A percentile compares a stretch with the other conserved stretches of the same genome.
Conservation (phyloP, 2,113 vertebrate species). For the Dipodomys stephensi region DNA sequence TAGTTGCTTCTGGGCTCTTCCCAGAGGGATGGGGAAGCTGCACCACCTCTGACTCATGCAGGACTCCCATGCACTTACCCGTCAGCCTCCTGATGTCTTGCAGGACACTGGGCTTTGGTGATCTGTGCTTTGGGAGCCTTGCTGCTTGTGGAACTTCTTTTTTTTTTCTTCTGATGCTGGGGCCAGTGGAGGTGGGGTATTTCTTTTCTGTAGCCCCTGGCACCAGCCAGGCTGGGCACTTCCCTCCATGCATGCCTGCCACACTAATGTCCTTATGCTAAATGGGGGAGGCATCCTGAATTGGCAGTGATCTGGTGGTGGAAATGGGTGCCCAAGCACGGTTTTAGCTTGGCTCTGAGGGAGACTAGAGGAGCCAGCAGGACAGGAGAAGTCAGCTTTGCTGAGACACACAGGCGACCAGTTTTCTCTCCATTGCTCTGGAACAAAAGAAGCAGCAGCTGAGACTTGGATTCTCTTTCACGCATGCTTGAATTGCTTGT, state of each 20-base stretch:
- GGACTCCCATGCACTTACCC: not conserved
- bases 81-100: not conserved
- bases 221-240: not conserved
- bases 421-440: not conserved
- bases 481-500: not conserved
- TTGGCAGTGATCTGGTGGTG: not conserved
- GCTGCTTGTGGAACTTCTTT: accelerated
- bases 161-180: not conserved
- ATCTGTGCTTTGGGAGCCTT: not conserved
- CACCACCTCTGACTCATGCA: accelerated
- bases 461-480: not conserved
- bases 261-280: not conserved
- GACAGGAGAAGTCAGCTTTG: not conserved
- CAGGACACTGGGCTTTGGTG: not conserved
- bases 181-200: no score
- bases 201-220: not conserved
- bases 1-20: not conserved
- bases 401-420: not conserved
- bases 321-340: not conserved
- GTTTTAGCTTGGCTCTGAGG: not conserved
- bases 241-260: not conserved
- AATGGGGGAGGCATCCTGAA: not conserved
- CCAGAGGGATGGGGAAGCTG: not conserved
- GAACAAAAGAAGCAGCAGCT: not conserved
- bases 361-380: not conserved